Evolutionary conservation across 2,113 vertebrate genomes (phyloP).

Genomic region (Apaloderma vittatum): DNA sequence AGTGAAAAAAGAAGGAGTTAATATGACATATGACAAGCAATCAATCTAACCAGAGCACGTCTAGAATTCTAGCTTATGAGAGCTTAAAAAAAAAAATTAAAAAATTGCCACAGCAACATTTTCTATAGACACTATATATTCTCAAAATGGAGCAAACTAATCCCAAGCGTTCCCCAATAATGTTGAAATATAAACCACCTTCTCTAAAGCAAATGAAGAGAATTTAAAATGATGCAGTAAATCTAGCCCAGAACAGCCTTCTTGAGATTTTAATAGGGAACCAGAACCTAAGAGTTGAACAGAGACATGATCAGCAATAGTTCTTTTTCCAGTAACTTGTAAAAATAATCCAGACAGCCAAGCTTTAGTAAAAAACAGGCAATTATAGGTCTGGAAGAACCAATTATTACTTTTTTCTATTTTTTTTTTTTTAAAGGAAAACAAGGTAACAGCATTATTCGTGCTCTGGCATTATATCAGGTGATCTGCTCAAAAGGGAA

Average conservation of each 20-base stretch:
- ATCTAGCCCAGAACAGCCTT: not conserved
- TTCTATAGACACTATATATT: not conserved
- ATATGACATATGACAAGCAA: slow-evolving; percentile 21
- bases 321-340: not conserved
- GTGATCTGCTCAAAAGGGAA: not conserved
- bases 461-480: not conserved
- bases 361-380: not conserved
- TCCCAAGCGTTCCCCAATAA: not conserved
- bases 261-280: not conserved
- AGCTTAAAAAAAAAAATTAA: not conserved
- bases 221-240: not conserved
- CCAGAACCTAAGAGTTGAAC: not conserved
- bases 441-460: not conserved
- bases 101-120: not conserved
- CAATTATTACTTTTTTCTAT: not conserved
- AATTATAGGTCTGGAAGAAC: not conserved
- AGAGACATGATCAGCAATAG: not conserved
- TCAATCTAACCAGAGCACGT: not conserved
- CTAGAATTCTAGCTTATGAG: not conserved
- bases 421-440: not conserved
- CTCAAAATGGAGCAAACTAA: not conserved
- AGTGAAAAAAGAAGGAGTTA: slow-evolving; percentile 28
- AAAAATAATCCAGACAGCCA: not conserved
- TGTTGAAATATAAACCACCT: not conserved
- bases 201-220: not conserved